A percentile compares a stretch with the other conserved stretches of the same genome.
Conservation (phyloP, 2,888 invertebrate genomes). For the Neuroscelio doddi region DNA sequence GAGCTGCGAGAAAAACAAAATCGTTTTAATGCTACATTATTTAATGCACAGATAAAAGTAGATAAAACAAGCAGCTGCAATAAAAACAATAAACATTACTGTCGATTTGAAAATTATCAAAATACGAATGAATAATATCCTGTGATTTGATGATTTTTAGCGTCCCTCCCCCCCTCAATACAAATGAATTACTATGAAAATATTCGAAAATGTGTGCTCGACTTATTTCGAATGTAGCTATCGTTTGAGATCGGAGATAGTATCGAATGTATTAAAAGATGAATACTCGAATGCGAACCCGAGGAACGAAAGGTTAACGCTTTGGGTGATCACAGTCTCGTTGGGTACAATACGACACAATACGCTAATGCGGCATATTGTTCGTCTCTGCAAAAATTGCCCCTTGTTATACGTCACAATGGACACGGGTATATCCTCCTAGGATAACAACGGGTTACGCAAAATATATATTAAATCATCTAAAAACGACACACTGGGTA, state of each 20-base stretch:
- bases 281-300: no score
- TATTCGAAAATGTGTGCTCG: not conserved
- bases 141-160: not conserved
- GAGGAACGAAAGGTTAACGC: constrained; percentile 39
- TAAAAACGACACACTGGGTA: constrained; percentile 33
- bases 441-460: constrained; percentile 42
- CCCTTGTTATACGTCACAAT: constrained; percentile 67
- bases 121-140: no score
- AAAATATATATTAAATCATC: constrained; percentile 40
- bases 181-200: no score
- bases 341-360: constrained; percentile 59
- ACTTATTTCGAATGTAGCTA: constrained; percentile 37
- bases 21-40: no score
- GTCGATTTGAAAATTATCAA: no score
- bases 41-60: no score
- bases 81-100: no score
- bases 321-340: constrained; percentile 43
- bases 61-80: no score
- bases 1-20: constrained; percentile 1
- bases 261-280: constrained; percentile 28
- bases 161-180: no score
- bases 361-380: constrained; percentile 71
- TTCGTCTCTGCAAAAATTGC: constrained; percentile 68
- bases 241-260: constrained; percentile 38
- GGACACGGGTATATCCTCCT: constrained; percentile 49